Percentiles rank a stretch among this genome's conserved stretches.
Conservation (phyloP, 2,888 invertebrate genomes). For the Drosophila testacea region DNA sequence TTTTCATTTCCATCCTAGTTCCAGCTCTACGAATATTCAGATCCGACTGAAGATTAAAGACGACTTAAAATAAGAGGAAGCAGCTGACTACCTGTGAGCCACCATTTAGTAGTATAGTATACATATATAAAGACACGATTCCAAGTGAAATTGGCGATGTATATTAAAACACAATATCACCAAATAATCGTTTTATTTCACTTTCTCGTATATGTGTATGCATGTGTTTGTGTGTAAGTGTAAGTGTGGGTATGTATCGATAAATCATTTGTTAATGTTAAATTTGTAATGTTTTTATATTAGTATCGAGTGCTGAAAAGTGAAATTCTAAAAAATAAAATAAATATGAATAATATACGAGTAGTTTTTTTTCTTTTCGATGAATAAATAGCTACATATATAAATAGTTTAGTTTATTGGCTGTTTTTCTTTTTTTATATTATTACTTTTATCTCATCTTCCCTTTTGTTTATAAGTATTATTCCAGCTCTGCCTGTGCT, state of each 20-base stretch:
- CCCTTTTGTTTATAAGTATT: background rate
- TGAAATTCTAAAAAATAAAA: conserved; percentile 41
- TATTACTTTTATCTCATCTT: conserved; percentile 15
- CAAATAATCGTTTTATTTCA: conserved; percentile 71
- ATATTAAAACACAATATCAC: conserved; percentile 67
- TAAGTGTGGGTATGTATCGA: conserved; percentile 14
- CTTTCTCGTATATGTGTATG: conserved; percentile 36
- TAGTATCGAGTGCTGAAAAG: conserved; percentile 55
- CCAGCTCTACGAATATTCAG: no score
- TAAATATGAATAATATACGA: conserved; percentile 41
- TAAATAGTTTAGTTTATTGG: conserved; percentile 47
- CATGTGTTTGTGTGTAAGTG: conserved; percentile 15
- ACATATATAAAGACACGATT: conserved; percentile 8
- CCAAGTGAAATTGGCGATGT: conserved; percentile 42
- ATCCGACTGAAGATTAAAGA: no score
- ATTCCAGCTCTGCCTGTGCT: conserved; percentile 27
- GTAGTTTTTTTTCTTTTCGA: conserved; percentile 30
- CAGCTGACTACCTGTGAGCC: background rate
- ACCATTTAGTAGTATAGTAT: background rate
- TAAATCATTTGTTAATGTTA: conserved; percentile 29
- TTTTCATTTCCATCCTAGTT: background rate
- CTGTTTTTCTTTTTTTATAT: conserved; percentile 16
- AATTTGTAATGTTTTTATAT: conserved; percentile 22
- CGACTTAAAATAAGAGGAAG: no score
- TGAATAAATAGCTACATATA: conserved; percentile 62